Evolutionary conservation across 2,797 vertebrate genomes (phyloP), one percentile per base, ranked within the genome.

Genomic region (Echiichthys vipera): DNA sequence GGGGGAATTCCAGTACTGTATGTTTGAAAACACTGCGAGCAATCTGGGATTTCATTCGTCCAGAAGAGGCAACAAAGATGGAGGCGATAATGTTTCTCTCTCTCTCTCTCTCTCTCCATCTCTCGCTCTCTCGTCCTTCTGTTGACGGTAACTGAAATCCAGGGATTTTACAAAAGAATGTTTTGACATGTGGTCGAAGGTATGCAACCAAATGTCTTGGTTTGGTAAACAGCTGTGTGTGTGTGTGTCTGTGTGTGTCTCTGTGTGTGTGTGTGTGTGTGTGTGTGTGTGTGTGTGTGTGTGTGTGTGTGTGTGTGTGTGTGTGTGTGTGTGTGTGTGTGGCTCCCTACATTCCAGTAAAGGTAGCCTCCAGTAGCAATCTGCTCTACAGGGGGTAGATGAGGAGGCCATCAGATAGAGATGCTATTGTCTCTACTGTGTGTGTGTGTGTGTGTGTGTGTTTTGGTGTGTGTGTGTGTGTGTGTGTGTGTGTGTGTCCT

Each of bases 401-500:
- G 87, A 88, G 74, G 77, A 87, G 78, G 71, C 81, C 84, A 89
- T 89, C 81, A 88, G 88, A 91, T 89, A 92, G 78, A 81, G 83
- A 85, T 88, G 78, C 85, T 84, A 69, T 87, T 92, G 91, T 90
- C 71, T 70, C 40, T 62, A n/a, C 53, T 63, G 5, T 74, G 63
- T 81, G 57, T 82, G 67, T 84, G 62, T 84, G 74, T 71, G 67
- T 74, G 66, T 76, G 68, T 83, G 64, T 77, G 67, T 72, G 67
- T 78, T 18, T 72, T 34, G 56, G 49, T 43, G 49, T 73, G 66
- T 76, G 71, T 83, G 64, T 77, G 67, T 72, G 79, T 73, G 63
- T 73, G 53, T 78, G 54, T 72, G 66, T 78, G 24, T 71, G 56
- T 81, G 67, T 47, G 71, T 65, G 37, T 82, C 69, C 63, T 57